A percentile compares a stretch with the other conserved stretches of the same genome.
These are phyloP conservation scores for Sorex araneus DNA, from an alignment of 2,113 vertebrate species.

Conservation along the genomic window DNA sequence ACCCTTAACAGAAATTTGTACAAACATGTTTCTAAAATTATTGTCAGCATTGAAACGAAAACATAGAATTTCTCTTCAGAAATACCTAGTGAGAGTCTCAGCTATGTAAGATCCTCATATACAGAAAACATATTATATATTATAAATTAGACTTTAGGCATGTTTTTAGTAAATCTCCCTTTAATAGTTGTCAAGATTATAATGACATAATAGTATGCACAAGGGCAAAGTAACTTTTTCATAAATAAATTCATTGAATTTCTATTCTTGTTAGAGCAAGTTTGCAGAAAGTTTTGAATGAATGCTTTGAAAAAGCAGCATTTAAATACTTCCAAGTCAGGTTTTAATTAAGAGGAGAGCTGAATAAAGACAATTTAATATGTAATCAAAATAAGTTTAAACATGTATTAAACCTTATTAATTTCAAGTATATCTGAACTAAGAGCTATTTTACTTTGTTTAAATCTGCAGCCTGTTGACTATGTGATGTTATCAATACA, in stretches of 20 bases:
- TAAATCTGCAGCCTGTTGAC: not conserved
- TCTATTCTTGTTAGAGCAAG: not conserved
- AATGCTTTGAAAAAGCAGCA: not conserved
- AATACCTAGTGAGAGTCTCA: not conserved
- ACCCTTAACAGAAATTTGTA: not conserved
- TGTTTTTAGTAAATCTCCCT: not conserved
- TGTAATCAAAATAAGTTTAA: not conserved
- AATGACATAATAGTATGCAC: not conserved
- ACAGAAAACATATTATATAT: not conserved
- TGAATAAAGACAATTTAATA: not conserved
- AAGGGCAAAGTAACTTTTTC: not conserved
- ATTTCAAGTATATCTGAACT: not conserved
- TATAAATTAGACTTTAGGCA: conserved; percentile 2
- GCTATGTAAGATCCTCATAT: not conserved
- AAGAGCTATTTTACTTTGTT: not conserved
- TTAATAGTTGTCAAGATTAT: not conserved
- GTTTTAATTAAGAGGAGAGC: not conserved
- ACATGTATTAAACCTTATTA: not conserved
- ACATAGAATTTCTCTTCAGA: not conserved
- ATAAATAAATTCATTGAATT: not conserved
- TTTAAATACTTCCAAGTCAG: not conserved
- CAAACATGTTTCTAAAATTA: conserved; percentile 1
- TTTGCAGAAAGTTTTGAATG: not conserved
- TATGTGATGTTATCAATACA: not conserved
- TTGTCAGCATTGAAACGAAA: not conserved